These are phyloP conservation scores for Smithornis capensis DNA, from an alignment of 2,113 vertebrate genomes.

Conservation along the genomic window DNA sequence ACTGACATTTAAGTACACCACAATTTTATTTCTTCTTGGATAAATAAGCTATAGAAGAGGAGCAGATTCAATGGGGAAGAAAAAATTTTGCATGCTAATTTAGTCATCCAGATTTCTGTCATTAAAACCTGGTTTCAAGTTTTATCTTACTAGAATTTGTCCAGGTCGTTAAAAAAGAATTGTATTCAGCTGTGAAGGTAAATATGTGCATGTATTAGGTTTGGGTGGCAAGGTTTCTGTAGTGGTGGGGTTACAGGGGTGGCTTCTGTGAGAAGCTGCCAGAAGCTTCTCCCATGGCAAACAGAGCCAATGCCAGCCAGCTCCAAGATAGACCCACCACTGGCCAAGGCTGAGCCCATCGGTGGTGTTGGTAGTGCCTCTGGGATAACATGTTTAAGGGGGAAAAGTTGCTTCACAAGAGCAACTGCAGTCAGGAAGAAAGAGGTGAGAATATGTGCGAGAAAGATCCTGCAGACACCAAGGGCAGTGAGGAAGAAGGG, in stretches of 20 bases:
- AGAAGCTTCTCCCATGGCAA: neutral
- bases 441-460: neutral
- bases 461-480: neutral
- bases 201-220: neutral
- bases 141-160: neutral
- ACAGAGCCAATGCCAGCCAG: neutral
- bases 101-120: neutral
- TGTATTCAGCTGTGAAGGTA: neutral
- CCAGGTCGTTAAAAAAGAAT: neutral
- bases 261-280: neutral
- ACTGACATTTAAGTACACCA: neutral
- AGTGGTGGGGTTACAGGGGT: neutral
- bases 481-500: neutral
- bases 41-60: neutral
- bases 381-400: rapidly evolving
- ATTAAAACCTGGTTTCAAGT: neutral
- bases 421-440: neutral
- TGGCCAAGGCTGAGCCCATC: neutral
- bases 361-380: neutral
- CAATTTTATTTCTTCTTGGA: neutral
- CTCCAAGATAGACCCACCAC: neutral
- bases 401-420: neutral
- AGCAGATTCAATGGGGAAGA: neutral
- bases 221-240: neutral
- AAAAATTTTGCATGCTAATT: neutral